phyloP scores from a whole-genome alignment of 2,888 invertebrate species.

The Teleogryllus oceanicus region DNA sequence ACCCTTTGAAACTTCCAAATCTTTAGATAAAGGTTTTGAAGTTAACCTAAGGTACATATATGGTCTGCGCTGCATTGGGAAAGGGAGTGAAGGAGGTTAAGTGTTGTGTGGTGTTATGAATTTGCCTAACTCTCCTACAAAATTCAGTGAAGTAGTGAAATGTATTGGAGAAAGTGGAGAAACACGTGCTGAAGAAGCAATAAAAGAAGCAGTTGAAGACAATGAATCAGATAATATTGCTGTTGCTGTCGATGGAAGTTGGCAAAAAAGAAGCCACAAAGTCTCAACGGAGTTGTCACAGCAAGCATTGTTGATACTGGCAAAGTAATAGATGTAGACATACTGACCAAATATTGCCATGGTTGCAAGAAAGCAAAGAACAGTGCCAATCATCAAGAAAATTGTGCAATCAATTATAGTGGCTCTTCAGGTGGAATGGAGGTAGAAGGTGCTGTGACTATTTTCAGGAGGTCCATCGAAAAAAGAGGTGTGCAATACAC shows the following conservation, averaged over 20 bases:
- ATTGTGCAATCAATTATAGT: not conserved
- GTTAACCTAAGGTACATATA: no score
- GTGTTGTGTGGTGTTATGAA: no score
- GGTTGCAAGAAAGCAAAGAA: not conserved
- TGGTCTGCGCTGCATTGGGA: no score
- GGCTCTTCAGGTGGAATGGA: not conserved
- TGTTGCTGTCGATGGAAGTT: constrained; percentile 27
- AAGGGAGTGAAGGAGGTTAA: no score
- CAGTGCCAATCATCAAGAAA: constrained; percentile 21
- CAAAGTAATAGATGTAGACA: constrained; percentile 20
- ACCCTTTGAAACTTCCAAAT: no score
- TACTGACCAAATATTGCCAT: not conserved
- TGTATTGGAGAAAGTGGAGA: no score
- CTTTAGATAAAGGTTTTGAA: no score
- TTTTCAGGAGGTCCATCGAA: not conserved
- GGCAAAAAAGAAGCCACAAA: constrained; percentile 24
- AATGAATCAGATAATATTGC: constrained; percentile 12
- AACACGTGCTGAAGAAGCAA: not conserved
- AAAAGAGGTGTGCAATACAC: not conserved
- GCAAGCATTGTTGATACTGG: constrained; percentile 25
- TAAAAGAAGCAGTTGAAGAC: constrained; percentile 22
- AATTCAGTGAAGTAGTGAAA: no score
- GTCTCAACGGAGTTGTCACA: constrained; percentile 28
- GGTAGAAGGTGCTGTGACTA: not conserved
- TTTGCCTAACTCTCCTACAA: no score